phyloP scores from a whole-genome alignment of 1,140 invertebrate genomes.

The Zaprionus gabonicus region DNA sequence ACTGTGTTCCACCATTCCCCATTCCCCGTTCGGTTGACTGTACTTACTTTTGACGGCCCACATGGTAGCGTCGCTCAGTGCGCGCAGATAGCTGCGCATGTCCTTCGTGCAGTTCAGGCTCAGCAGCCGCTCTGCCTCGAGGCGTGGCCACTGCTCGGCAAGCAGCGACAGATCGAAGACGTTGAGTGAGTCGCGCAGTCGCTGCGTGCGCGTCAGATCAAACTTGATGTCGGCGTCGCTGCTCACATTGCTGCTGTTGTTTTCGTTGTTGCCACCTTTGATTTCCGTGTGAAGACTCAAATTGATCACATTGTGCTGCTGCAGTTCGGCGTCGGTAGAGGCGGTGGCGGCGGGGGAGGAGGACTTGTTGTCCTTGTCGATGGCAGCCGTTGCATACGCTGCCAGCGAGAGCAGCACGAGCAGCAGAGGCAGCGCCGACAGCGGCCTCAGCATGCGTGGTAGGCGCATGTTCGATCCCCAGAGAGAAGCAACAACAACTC shows the following conservation, averaged over 20 bases:
- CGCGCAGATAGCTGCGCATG: slow-evolving; percentile 87
- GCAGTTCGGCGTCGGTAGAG: slow-evolving; percentile 9
- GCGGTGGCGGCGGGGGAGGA: not conserved
- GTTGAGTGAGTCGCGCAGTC: slow-evolving; percentile 86
- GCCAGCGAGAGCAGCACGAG: slow-evolving; percentile 6
- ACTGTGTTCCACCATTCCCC: not conserved
- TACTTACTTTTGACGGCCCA: slow-evolving; percentile 92
- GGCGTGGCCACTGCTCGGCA: slow-evolving; percentile 84
- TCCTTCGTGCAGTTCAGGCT: slow-evolving; percentile 86
- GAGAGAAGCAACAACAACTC: not conserved
- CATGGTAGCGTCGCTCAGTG: slow-evolving; percentile 86
- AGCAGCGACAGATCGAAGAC: slow-evolving; percentile 86
- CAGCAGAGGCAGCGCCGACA: slow-evolving; percentile 41
- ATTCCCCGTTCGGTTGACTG: not conserved
- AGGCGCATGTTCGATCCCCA: slow-evolving; percentile 41
- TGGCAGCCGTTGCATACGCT: slow-evolving; percentile 45
- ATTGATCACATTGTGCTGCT: slow-evolving; percentile 72
- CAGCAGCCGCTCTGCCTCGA: slow-evolving; percentile 75
- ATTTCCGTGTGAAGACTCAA: slow-evolving; percentile 55
- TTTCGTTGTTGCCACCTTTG: not conserved
- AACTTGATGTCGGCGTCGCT: slow-evolving; percentile 14
- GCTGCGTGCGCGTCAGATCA: slow-evolving; percentile 68
- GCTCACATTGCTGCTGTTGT: slow-evolving; percentile 8
- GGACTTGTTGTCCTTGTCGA: slow-evolving; percentile 65
- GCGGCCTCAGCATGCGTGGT: slow-evolving; percentile 34